phyloP scores from a whole-genome alignment of 2,888 invertebrate species.

The Aleiodes alternator region DNA sequence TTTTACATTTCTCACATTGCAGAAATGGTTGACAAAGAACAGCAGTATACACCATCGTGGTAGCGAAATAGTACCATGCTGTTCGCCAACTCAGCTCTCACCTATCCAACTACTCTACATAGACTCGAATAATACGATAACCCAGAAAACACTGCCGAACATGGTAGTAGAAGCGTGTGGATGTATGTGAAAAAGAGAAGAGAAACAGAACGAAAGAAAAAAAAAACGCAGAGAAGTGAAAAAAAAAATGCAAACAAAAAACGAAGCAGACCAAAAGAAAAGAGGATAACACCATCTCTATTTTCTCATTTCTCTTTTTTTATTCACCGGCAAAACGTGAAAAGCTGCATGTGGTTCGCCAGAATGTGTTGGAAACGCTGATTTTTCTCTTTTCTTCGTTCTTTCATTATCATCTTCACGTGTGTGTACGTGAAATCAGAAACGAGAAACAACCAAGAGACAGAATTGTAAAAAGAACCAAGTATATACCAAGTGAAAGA shows the following conservation, averaged over 20 bases:
- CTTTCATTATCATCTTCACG: constrained; percentile 17
- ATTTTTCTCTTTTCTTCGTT: constrained; percentile 5
- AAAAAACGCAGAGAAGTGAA: constrained; percentile 77
- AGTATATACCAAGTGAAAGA: not conserved
- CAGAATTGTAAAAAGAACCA: constrained; percentile 18
- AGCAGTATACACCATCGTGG: constrained; percentile 74
- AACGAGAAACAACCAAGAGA: constrained; percentile 23
- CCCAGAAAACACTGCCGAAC: constrained; percentile 88
- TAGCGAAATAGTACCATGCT: constrained; percentile 87
- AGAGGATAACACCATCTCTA: not conserved
- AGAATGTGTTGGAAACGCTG: constrained; percentile 23
- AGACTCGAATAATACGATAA: constrained; percentile 87
- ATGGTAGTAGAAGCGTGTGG: constrained; percentile 96
- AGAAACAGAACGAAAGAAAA: constrained; percentile 6
- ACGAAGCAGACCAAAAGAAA: not conserved
- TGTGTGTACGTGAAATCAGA: constrained; percentile 21
- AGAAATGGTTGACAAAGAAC: constrained; percentile 83
- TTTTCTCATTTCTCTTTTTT: not conserved
- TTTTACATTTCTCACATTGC: constrained; percentile 66
- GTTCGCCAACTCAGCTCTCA: constrained; percentile 89
- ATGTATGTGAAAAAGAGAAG: constrained; percentile 81
- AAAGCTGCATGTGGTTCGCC: constrained; percentile 34
- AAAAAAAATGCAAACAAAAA: not conserved
- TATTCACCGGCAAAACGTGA: constrained; percentile 23
- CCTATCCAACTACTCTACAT: constrained; percentile 87